These are phyloP conservation scores for Pantala flavescens DNA, from an alignment of 1,140 invertebrate species.

Conservation along the genomic window DNA sequence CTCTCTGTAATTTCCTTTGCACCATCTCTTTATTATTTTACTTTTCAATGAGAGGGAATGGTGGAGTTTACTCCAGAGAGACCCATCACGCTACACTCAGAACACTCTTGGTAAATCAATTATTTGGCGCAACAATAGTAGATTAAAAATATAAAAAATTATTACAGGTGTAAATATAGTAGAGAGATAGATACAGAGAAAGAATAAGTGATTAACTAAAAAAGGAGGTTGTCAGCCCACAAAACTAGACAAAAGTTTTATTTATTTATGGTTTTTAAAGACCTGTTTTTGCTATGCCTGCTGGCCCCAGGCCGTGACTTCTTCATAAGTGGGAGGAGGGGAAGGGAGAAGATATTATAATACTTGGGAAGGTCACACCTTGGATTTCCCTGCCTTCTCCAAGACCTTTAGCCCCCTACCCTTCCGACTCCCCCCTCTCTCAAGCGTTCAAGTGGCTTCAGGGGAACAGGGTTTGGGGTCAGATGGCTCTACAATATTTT, in stretches of 20 bases:
- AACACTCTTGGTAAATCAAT: constrained; percentile 15
- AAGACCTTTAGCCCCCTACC: constrained; percentile 20
- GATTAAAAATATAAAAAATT: constrained; percentile 17
- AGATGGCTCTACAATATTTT: constrained; percentile 1
- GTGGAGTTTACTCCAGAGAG: constrained; percentile 30
- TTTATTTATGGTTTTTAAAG: neutral
- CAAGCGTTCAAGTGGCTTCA: constrained; percentile 21
- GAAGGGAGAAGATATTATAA: neutral
- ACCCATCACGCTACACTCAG: constrained; percentile 8
- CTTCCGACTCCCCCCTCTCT: constrained; percentile 20
- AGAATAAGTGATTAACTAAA: constrained; percentile 17
- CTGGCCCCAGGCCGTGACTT: constrained; percentile 1
- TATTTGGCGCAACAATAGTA: constrained; percentile 17
- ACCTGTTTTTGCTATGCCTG: constrained; percentile 4
- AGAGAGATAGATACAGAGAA: neutral
- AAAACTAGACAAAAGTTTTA: constrained; percentile 10
- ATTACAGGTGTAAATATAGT: constrained; percentile 11
- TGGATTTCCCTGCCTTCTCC: constrained; percentile 20
- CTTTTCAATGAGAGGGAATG: constrained; percentile 15
- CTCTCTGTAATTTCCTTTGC: neutral
- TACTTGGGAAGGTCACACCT: constrained; percentile 16
- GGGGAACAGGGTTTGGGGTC: constrained; percentile 17
- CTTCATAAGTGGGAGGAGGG: neutral
- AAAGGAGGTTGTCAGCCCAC: constrained; percentile 13
- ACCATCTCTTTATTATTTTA: neutral